Conservation (phyloP, 2,888 invertebrate genomes). For the Perdita meconis region DNA sequence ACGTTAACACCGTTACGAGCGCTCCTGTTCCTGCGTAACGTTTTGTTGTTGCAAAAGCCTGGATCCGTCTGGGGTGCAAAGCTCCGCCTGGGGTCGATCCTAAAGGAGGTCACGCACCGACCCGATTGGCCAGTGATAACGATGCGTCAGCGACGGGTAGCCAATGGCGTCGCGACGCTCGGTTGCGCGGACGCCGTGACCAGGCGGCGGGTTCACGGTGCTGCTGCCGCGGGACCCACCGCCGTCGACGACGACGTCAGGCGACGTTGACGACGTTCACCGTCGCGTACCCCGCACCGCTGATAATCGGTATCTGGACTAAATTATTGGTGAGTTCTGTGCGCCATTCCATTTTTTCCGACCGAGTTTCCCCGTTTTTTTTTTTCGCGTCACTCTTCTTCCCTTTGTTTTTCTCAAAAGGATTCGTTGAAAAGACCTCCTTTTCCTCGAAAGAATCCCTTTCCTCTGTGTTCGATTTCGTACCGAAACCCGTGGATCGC, state of each 20-base stretch:
- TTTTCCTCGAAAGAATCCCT: too few species aligned
- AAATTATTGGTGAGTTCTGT: slow-evolving; percentile 83
- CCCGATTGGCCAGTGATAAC: slow-evolving; percentile 83
- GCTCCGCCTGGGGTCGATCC: slow-evolving; percentile 83
- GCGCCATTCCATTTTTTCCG: not conserved
- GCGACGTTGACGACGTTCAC: slow-evolving; percentile 85
- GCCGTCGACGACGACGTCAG: slow-evolving; percentile 85
- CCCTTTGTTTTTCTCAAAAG: too few species aligned
- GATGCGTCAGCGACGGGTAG: slow-evolving; percentile 84
- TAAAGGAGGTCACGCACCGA: slow-evolving; percentile 72
- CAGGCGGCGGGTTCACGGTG: slow-evolving; percentile 65
- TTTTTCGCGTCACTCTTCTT: not conserved
- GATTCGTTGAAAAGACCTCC: too few species aligned
- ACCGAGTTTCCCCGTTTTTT: not conserved
- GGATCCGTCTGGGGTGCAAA: slow-evolving; percentile 61
- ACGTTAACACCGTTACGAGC: slow-evolving; percentile 59
- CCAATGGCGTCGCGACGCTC: slow-evolving; percentile 84
- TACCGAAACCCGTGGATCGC: too few species aligned
- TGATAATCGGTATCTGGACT: slow-evolving; percentile 82
- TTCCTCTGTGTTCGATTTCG: too few species aligned
- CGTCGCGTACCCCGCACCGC: slow-evolving; percentile 82
- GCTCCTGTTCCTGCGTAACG: slow-evolving; percentile 54
- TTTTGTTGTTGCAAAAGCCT: slow-evolving; percentile 62
- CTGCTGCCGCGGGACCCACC: slow-evolving; percentile 65
- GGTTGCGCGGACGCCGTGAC: slow-evolving; percentile 85